Percentiles rank a stretch among this genome's conserved stretches.
Evolutionary conservation across 23 tunicate species (phyloP).

Genomic region (Phallusia fumigata): DNA sequence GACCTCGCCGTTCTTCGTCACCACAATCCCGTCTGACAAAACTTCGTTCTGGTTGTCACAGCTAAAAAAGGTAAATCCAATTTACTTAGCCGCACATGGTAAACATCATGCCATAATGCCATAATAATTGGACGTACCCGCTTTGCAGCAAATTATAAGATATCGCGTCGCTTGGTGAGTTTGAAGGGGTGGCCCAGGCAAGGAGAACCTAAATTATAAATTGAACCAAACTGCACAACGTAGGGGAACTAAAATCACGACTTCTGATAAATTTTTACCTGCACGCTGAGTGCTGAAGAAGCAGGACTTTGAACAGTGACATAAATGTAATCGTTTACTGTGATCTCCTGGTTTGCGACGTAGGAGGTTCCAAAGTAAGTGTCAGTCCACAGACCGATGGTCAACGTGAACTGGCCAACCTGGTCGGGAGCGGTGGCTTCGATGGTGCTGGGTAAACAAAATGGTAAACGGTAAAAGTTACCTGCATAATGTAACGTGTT

Average conservation of each 20-base stretch:
- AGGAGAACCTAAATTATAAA: background rate
- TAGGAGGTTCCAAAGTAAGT: slow-evolving; percentile 5
- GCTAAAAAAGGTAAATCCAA: background rate
- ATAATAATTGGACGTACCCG: background rate
- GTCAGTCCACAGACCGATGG: background rate
- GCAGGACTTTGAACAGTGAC: background rate
- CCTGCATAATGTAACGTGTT: too few relatives aligned
- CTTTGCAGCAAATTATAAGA: background rate
- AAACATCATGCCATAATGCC: background rate
- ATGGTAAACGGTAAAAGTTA: background rate
- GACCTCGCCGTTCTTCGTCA: background rate
- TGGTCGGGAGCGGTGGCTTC: background rate
- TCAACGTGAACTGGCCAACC: background rate
- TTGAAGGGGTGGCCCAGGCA: background rate
- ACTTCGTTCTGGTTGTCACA: slow-evolving; percentile 11
- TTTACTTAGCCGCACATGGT: background rate
- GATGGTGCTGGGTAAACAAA: background rate
- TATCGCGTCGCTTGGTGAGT: background rate
- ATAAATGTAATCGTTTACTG: background rate
- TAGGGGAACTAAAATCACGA: background rate
- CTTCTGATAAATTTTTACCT: background rate
- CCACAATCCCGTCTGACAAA: slow-evolving; percentile 1
- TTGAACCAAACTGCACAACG: background rate
- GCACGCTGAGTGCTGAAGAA: background rate
- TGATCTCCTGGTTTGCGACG: background rate